These are phyloP conservation scores for Thalpophila matura DNA, from an alignment of 2,888 invertebrate genomes.

Conservation along the genomic window DNA sequence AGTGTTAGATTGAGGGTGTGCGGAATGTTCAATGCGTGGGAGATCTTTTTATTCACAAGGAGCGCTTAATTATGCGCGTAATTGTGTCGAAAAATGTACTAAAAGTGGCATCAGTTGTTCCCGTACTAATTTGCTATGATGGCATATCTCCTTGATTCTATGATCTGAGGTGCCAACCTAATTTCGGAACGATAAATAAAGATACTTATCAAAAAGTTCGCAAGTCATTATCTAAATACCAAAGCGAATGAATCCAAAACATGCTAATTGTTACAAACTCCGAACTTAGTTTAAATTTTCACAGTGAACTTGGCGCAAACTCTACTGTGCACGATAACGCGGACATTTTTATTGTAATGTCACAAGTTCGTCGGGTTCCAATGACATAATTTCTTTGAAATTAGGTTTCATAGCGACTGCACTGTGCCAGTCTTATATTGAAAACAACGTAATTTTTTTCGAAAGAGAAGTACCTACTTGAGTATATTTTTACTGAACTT, in stretches of 20 bases:
- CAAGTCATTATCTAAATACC: constrained; percentile 34
- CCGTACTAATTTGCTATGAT: too few relatives aligned
- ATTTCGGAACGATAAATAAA: constrained; percentile 5
- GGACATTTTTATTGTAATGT: constrained; percentile 66
- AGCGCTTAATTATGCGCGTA: too few relatives aligned
- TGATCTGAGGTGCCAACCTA: background rate
- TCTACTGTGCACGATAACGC: constrained; percentile 53
- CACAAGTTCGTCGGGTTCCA: constrained; percentile 48
- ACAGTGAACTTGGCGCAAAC: constrained; percentile 36
- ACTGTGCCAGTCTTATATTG: constrained; percentile 36
- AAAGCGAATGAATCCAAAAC: constrained; percentile 42
- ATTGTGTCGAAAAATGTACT: too few relatives aligned
- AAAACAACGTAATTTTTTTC: constrained; percentile 36
- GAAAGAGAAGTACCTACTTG: constrained; percentile 21
- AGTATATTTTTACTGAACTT: constrained; percentile 20
- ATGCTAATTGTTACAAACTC: constrained; percentile 52
- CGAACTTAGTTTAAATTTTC: constrained; percentile 47
- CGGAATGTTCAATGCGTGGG: too few relatives aligned
- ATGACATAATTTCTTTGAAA: constrained; percentile 60
- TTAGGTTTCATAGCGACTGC: constrained; percentile 48
- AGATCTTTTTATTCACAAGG: too few relatives aligned
- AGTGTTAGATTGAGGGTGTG: too few relatives aligned
- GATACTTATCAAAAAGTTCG: constrained; percentile 33
- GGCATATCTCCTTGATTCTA: too few relatives aligned
- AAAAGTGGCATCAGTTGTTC: too few relatives aligned